Percentiles rank a stretch among this genome's conserved stretches.
These are phyloP conservation scores for Ceratosolen fusciceps DNA, from an alignment of 1,140 invertebrate species.

Conservation along the genomic window DNA sequence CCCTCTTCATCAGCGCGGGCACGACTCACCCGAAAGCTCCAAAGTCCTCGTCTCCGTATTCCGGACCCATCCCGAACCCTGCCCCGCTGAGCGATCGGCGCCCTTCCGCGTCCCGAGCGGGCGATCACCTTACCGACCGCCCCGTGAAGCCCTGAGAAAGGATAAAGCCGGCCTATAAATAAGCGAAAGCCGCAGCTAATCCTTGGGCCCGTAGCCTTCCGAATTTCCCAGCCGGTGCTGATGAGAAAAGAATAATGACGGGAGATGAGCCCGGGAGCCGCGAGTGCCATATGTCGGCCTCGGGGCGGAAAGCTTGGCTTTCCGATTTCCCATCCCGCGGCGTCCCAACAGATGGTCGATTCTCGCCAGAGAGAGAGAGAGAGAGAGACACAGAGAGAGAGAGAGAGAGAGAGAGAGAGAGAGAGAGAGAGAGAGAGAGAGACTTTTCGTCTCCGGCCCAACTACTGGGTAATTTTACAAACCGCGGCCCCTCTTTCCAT, in stretches of 20 bases:
- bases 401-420: too few relatives aligned
- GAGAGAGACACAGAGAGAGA: too few relatives aligned
- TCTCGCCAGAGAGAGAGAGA: not conserved
- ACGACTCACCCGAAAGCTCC: not conserved
- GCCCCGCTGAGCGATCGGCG: too few relatives aligned
- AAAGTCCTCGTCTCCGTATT: conserved; percentile 3
- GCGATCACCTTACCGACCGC: too few relatives aligned
- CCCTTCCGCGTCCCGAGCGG: too few relatives aligned
- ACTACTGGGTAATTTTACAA: too few relatives aligned
- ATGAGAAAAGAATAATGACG: not conserved
- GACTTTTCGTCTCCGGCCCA: too few relatives aligned
- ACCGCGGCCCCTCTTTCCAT: too few relatives aligned
- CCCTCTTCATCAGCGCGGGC: not conserved
- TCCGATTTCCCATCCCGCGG: conserved; percentile 53
- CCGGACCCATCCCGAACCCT: not conserved
- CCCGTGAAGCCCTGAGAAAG: not conserved
- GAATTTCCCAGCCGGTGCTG: not conserved
- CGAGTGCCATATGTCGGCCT: conserved; percentile 64
- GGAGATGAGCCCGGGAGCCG: conserved; percentile 55
- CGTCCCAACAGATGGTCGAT: conserved; percentile 16
- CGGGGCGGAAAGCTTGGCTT: conserved; percentile 52
- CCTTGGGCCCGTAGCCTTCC: not conserved
- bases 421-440: too few relatives aligned
- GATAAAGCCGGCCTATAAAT: not conserved
- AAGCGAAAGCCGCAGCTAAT: not conserved